Percentiles rank a stretch among this genome's conserved stretches.
phyloP scores from a whole-genome alignment of 23 tunicate species.

The Botrylloides violaceus region DNA sequence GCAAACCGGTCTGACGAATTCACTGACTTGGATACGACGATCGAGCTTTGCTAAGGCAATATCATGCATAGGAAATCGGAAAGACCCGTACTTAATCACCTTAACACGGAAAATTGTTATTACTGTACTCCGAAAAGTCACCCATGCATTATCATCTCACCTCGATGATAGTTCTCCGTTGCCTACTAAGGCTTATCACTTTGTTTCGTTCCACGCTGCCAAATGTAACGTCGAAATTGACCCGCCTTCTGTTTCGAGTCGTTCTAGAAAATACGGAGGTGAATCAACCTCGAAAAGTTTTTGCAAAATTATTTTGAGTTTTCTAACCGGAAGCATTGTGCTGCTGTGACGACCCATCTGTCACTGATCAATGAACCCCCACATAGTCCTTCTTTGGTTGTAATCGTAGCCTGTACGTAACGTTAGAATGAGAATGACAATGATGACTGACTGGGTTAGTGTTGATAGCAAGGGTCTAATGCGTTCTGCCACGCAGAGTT shows the following conservation, averaged over 20 bases:
- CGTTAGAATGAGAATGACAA: too few relatives aligned
- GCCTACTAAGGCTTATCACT: not conserved
- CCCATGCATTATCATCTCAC: not conserved
- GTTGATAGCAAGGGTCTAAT: too few relatives aligned
- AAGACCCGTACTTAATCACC: not conserved
- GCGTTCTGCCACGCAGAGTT: too few relatives aligned
- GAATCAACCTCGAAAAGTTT: not conserved
- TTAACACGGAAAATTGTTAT: not conserved
- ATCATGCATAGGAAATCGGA: constrained; percentile 8
- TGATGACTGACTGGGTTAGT: too few relatives aligned
- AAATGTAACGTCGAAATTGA: not conserved
- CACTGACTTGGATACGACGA: not conserved
- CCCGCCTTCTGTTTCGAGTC: not conserved
- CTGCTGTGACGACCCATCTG: constrained; percentile 19
- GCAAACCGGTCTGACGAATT: constrained; percentile 20
- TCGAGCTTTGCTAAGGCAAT: constrained; percentile 16
- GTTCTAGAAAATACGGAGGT: not conserved
- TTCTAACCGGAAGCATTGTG: constrained; percentile 11
- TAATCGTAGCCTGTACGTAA: not conserved
- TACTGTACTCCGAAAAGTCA: not conserved
- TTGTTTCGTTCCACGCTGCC: not conserved
- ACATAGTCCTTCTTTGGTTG: not conserved
- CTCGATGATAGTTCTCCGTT: not conserved
- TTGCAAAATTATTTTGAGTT: not conserved
- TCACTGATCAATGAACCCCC: constrained; percentile 18